Percentiles rank a stretch among this genome's conserved stretches.
Conservation (phyloP, 2,113 vertebrate genomes). For the Oncorhynchus tshawytscha region DNA sequence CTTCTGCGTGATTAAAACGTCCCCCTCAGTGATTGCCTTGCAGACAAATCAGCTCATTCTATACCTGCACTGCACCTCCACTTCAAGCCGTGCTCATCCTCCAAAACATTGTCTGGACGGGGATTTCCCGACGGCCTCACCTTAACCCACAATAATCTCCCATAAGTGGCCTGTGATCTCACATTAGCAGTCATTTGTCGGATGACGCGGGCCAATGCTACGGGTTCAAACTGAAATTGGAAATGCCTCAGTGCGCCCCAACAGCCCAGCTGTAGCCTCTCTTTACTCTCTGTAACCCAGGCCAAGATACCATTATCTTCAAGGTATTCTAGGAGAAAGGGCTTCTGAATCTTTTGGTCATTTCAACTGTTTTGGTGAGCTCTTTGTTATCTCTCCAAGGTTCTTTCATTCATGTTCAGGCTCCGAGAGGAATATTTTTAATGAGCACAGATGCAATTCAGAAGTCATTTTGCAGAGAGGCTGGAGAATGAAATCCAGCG, state of each 20-base stretch:
- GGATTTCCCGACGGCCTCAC: neutral
- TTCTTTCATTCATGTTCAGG: constrained; percentile 46
- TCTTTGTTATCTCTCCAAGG: neutral
- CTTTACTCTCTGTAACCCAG: constrained; percentile 50
- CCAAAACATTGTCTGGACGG: neutral
- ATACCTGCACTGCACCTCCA: neutral
- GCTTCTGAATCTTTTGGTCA: constrained; percentile 56
- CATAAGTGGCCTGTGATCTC: constrained; percentile 39
- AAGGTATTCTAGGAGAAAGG: constrained; percentile 66
- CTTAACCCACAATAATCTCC: constrained; percentile 45
- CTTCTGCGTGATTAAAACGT: too few species aligned
- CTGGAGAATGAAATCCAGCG: neutral
- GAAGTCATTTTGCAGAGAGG: neutral
- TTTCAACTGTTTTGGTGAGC: constrained; percentile 54
- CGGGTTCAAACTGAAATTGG: constrained; percentile 70
- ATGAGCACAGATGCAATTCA: neutral
- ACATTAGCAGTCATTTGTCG: constrained; percentile 69
- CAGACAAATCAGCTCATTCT: neutral
- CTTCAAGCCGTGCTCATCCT: neutral
- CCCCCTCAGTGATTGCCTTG: neutral
- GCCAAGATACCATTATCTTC: constrained; percentile 63
- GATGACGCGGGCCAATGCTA: constrained; percentile 66
- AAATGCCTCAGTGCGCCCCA: constrained; percentile 64
- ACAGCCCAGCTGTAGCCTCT: constrained; percentile 57
- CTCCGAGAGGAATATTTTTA: constrained; percentile 23